phyloP scores from a whole-genome alignment of 2,113 vertebrate species.

The Formicarius rufipectus region DNA sequence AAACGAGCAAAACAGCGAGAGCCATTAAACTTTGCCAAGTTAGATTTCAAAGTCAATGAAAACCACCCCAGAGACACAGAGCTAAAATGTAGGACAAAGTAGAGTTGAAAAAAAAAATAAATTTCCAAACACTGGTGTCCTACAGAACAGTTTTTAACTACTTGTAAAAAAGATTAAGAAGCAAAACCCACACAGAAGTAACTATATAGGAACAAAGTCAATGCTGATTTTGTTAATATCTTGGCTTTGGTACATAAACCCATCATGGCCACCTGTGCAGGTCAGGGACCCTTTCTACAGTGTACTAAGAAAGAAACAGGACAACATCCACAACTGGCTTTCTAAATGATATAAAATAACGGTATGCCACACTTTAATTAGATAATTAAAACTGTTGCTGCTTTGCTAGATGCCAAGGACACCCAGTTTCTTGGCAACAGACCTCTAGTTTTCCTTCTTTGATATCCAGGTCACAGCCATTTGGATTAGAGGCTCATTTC shows the following conservation, averaged over 20 bases:
- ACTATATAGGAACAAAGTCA: background rate
- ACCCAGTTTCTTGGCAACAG: slow-evolving; percentile 61
- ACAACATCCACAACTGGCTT: background rate
- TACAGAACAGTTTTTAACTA: background rate
- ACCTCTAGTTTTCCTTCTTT: slow-evolving; percentile 23
- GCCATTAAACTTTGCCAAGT: slow-evolving; percentile 25
- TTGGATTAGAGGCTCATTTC: slow-evolving; percentile 11
- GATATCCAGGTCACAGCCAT: slow-evolving; percentile 57
- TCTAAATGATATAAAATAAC: background rate
- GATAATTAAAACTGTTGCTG: slow-evolving; percentile 45
- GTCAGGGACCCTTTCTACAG: background rate
- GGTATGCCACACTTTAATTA: slow-evolving; percentile 13
- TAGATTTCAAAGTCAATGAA: slow-evolving; percentile 29
- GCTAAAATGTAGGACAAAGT: background rate
- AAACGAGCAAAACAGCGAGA: background rate
- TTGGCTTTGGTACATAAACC: background rate
- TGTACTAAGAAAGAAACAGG: background rate
- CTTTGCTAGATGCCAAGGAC: slow-evolving; percentile 51
- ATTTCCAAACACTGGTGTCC: background rate
- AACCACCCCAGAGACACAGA: background rate
- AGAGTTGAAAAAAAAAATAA: background rate
- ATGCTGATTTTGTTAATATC: background rate
- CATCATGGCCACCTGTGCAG: rapidly evolving
- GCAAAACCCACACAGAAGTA: background rate
- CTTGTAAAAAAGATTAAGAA: background rate